These are phyloP conservation scores for Trialeurodes vaporariorum DNA, from an alignment of 1,140 invertebrate genomes.

Conservation along the genomic window DNA sequence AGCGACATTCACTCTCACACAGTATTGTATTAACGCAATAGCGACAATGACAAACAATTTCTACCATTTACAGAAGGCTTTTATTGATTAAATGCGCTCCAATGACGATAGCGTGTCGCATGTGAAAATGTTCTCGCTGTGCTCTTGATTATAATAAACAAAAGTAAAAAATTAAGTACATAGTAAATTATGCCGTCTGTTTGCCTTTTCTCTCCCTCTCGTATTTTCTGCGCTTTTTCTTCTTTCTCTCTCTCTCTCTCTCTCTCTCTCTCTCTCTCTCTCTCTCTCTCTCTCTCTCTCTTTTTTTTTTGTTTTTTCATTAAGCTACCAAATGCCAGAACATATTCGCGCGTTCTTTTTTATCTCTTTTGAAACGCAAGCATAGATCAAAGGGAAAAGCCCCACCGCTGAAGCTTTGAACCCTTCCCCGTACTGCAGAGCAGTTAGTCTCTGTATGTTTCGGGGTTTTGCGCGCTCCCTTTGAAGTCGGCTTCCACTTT, in stretches of 20 bases:
- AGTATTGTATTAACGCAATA: too few relatives aligned
- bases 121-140: too few relatives aligned
- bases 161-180: neutral
- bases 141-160: too few relatives aligned
- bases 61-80: too few relatives aligned
- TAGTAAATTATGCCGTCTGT: neutral
- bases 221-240: too few relatives aligned
- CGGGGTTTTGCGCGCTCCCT: neutral
- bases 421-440: neutral
- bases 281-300: too few relatives aligned
- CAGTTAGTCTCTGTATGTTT: neutral
- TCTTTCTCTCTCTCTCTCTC: too few relatives aligned
- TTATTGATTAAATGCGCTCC: too few relatives aligned
- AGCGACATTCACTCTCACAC: too few relatives aligned
- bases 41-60: too few relatives aligned
- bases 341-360: neutral
- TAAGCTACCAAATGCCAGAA: neutral
- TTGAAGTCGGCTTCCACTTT: neutral
- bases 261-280: too few relatives aligned
- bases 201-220: neutral
- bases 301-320: neutral
- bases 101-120: too few relatives aligned
- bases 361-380: neutral
- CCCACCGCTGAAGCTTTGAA: neutral
- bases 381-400: neutral